Base-by-base conservation (phyloP, 1,140 invertebrate species). In the Drosophila melanogaster region DNA sequence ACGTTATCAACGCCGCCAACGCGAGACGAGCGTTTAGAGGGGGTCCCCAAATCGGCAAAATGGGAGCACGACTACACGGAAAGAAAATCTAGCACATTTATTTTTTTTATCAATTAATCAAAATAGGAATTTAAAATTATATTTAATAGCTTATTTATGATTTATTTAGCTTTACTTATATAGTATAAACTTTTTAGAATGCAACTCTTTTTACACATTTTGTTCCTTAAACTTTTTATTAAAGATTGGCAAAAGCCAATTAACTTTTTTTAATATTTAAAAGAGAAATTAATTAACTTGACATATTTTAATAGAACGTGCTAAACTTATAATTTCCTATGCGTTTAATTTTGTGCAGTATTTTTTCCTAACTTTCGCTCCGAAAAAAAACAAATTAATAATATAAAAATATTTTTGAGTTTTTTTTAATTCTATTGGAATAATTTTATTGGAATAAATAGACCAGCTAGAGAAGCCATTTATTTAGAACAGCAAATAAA, bases 1-100 rank as follows among this genome's bases (percentile, higher is more conserved):
- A 77, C 79, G 79, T 81, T 81, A 81, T 81, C 79, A 81, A 81
- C 79, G 79, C 79, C 79, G 51, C 64, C 41, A 81, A 77, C 73
- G 67, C 73, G 73, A 73, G 37, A 35, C 69, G 58, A 56, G 35
- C 53, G 70, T 77, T 79, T 79, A 61, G 61, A 37, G 66, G 56
- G 19, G 41, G 43, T 38, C 57, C 24, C 50, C 8, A 44, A 56
- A 40, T 67, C 30, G 33, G 19, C 22, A 30, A 50, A 55, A 11
- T 8, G 17, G 67, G 30, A 46, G 15, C 35, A 35, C 10, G 12
- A 15, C 14, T 40, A 22, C 56, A 59, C 66, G 50, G 24, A 7
- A 1, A 40, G 8, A 41, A 71, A 73, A 24, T 10, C 14, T n/a
- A 2, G 1, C 7, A 3, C 8, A 14, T 0, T 17, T 37, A 14